phyloP scores from a whole-genome alignment of 1,140 invertebrate genomes.

The Procambarus virginalis region DNA sequence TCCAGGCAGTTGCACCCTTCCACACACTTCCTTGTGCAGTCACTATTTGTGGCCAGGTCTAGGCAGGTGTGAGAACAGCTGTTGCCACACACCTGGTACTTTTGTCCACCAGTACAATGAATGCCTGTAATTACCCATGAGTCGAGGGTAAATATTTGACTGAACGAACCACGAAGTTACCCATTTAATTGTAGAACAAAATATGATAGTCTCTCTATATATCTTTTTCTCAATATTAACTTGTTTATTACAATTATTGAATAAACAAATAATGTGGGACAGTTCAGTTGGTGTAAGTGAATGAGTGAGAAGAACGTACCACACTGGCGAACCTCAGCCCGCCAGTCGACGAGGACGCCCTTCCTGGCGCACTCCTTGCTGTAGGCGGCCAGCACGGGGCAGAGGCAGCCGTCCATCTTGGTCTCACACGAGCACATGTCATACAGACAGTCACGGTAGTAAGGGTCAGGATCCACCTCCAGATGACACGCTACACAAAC shows the following conservation, averaged over 20 bases:
- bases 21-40: conserved; percentile 82
- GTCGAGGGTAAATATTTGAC: too few relatives aligned
- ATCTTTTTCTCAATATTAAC: too few relatives aligned
- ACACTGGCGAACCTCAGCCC: conserved; percentile 85
- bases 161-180: too few relatives aligned
- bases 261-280: too few relatives aligned
- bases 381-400: conserved; percentile 86
- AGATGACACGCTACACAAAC: conserved; percentile 82
- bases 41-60: conserved; percentile 77
- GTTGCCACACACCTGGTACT: conserved; percentile 86
- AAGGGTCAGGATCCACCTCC: conserved; percentile 85
- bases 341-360: conserved; percentile 84
- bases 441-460: conserved; percentile 87
- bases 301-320: conserved; percentile 74
- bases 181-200: too few relatives aligned
- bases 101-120: conserved; percentile 84
- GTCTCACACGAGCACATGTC: conserved; percentile 88
- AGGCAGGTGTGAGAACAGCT: conserved; percentile 83
- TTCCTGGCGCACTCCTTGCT: conserved; percentile 84
- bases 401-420: conserved; percentile 80
- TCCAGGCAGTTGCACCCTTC: conserved; percentile 91
- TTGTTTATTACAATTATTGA: too few relatives aligned
- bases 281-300: too few relatives aligned
- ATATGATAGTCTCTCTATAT: too few relatives aligned
- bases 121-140: conserved; percentile 75